Conservation (phyloP, 2,797 vertebrate species). For the Enteromius treurensis region DNA sequence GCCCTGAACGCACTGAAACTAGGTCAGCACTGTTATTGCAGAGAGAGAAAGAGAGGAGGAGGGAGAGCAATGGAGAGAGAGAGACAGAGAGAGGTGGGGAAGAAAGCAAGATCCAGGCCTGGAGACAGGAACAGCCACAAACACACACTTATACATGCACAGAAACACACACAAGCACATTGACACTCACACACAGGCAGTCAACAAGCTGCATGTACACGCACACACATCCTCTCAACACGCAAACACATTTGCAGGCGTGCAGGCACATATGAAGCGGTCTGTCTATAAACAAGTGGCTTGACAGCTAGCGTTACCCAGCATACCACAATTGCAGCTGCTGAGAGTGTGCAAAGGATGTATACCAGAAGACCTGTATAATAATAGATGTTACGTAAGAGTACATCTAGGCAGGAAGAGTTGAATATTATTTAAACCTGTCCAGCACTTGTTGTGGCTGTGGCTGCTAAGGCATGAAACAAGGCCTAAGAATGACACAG, state of each 20-base stretch:
- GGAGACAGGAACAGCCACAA: conserved; percentile 72
- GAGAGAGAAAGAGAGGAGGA: conserved; percentile 76
- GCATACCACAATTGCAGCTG: conserved; percentile 46
- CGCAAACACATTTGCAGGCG: conserved; percentile 44
- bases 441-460: conserved; percentile 41
- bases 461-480: conserved; percentile 11
- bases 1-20: conserved; percentile 87
- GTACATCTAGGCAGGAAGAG: conserved; percentile 45
- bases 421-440: conserved; percentile 8
- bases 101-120: conserved; percentile 55
- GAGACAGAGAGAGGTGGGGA: conserved; percentile 61
- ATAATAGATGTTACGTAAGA: conserved; percentile 54
- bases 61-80: conserved; percentile 55
- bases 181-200: conserved; percentile 39
- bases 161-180: conserved; percentile 36
- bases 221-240: conserved; percentile 47
- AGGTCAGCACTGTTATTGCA: conserved; percentile 90
- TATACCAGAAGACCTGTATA: conserved; percentile 35
- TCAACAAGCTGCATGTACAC: conserved; percentile 4
- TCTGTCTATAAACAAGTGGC: conserved; percentile 65
- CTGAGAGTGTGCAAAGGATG: conserved; percentile 46
- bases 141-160: conserved; percentile 42
- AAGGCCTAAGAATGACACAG: conserved; percentile 48
- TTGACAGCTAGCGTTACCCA: conserved; percentile 54
- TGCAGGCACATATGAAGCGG: conserved; percentile 50